Evolutionary conservation across 2,797 vertebrate genomes (phyloP).

Genomic region (Coranthus polyacanthus): DNA sequence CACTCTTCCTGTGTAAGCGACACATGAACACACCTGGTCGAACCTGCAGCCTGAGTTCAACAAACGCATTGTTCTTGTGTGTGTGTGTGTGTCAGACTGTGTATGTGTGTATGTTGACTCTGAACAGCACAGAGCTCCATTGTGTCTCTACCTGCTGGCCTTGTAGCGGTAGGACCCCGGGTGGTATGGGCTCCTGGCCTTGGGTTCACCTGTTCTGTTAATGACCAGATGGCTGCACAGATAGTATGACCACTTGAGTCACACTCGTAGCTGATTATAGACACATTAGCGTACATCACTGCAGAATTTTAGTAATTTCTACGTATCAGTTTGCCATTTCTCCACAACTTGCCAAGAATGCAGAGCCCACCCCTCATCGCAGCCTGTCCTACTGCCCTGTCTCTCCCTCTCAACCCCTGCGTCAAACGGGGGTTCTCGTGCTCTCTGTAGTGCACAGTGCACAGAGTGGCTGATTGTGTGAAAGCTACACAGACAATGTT

Average conservation of each 20-base stretch:
- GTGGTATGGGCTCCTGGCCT: conserved; percentile 61
- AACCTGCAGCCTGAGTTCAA: conserved; percentile 56
- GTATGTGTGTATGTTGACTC: conserved; percentile 63
- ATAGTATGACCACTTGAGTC: conserved; percentile 52
- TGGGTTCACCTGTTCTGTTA: conserved; percentile 70
- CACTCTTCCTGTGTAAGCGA: conserved; percentile 29
- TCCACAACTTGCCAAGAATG: neutral
- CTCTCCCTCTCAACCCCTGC: conserved; percentile 54
- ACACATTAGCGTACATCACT: conserved; percentile 12
- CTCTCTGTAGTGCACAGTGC: conserved; percentile 56
- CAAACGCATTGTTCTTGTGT: conserved; percentile 66
- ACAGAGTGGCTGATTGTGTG: conserved; percentile 84
- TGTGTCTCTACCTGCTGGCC: conserved; percentile 66
- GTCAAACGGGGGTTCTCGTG: conserved; percentile 58
- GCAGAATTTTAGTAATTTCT: conserved; percentile 15
- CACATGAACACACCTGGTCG: conserved; percentile 44
- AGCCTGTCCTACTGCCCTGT: conserved; percentile 64
- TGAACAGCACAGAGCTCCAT: conserved; percentile 80
- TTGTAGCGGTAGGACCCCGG: conserved; percentile 50
- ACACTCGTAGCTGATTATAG: conserved; percentile 44
- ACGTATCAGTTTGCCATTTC: neutral
- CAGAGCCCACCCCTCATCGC: conserved; percentile 33
- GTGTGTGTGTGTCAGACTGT: conserved; percentile 40
- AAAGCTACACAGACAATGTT: conserved; percentile 87
- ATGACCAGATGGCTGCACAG: conserved; percentile 67